A percentile compares a stretch with the other conserved stretches of the same genome.
phyloP scores from a whole-genome alignment of 2,113 vertebrate species.

The Lichenostomus cassidix region DNA sequence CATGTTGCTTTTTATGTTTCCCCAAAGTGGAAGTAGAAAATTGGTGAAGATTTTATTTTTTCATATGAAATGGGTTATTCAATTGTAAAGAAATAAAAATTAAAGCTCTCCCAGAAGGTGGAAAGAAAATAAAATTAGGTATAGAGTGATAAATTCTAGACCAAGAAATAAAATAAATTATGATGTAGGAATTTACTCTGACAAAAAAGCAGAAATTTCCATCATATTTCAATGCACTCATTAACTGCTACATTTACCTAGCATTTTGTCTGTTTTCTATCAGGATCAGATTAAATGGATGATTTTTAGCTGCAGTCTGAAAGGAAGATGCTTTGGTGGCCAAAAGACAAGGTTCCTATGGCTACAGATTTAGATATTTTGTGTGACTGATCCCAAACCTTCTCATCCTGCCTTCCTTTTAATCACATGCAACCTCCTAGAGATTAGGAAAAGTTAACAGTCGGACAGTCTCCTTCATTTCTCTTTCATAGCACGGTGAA shows the following conservation, averaged over 20 bases:
- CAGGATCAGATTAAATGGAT: neutral
- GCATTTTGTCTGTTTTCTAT: neutral
- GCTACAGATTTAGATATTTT: neutral
- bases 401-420: neutral
- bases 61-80: neutral
- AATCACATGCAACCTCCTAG: neutral
- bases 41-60: neutral
- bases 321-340: neutral
- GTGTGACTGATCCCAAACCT: neutral
- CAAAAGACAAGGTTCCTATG: neutral
- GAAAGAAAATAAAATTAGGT: neutral
- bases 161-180: neutral
- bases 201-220: neutral
- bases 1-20: neutral
- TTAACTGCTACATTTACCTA: neutral
- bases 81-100: neutral
- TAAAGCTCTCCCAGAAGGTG: neutral
- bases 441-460: neutral
- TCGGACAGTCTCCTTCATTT: constrained; percentile 21
- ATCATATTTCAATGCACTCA: neutral
- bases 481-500: neutral
- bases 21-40: neutral
- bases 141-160: neutral
- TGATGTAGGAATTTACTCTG: neutral
- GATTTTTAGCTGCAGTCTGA: neutral